These are phyloP conservation scores for Eumaeus atala DNA, from an alignment of 1,140 invertebrate species.

Conservation along the genomic window DNA sequence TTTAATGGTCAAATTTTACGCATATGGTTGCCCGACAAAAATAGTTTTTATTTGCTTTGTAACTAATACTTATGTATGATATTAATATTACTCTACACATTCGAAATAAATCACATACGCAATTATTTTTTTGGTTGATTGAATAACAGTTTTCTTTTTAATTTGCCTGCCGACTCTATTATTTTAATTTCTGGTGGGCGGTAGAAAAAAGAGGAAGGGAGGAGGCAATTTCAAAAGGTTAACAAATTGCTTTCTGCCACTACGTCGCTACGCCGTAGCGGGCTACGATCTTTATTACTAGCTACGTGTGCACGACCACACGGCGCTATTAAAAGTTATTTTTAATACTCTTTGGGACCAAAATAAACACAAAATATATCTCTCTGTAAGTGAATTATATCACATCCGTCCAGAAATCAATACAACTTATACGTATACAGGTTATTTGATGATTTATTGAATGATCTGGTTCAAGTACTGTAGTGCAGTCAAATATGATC, in stretches of 20 bases:
- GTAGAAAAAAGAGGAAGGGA: conserved; percentile 34
- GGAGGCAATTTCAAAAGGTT: conserved; percentile 57
- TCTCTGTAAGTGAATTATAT: too few species aligned
- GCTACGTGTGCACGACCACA: conserved; percentile 18
- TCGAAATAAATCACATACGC: conserved; percentile 28
- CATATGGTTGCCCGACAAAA: too few species aligned
- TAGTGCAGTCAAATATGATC: too few species aligned
- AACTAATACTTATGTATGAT: background rate
- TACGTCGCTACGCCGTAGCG: conserved; percentile 37
- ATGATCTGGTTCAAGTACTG: too few species aligned
- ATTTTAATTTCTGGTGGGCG: conserved; percentile 34
- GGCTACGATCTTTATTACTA: conserved; percentile 34
- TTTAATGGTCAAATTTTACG: too few species aligned
- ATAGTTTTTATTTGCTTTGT: too few species aligned
- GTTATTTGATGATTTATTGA: too few species aligned
- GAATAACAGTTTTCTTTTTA: conserved; percentile 30
- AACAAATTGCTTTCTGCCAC: conserved; percentile 61
- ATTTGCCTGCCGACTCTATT: conserved; percentile 26
- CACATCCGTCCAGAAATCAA: too few species aligned
- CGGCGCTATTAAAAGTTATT: conserved; percentile 4
- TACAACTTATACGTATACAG: too few species aligned
- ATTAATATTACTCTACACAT: conserved; percentile 3
- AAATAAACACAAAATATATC: too few species aligned
- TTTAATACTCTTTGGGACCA: background rate
- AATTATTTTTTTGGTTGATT: conserved; percentile 24